phyloP scores from a whole-genome alignment of 2,888 invertebrate species.

The Cenopis cana region DNA sequence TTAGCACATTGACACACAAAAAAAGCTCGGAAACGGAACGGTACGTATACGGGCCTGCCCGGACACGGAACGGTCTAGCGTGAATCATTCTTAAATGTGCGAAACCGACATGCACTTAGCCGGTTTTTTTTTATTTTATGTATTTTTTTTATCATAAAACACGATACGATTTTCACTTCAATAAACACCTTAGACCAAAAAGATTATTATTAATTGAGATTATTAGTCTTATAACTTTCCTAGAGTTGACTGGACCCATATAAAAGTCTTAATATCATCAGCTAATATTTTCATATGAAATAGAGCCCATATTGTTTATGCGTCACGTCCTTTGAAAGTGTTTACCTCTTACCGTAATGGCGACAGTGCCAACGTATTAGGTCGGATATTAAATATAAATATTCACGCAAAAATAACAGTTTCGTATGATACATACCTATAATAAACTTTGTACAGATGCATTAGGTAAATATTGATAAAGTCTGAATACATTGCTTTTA shows the following conservation, averaged over 20 bases:
- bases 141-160: too few species aligned
- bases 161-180: too few species aligned
- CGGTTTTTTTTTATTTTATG: too few species aligned
- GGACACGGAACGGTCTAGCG: too few species aligned
- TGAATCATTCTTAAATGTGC: too few species aligned
- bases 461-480: neutral
- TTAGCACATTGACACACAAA: too few species aligned
- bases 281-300: neutral
- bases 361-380: conserved; percentile 20
- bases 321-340: conserved; percentile 10
- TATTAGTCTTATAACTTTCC: neutral
- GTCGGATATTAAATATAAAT: conserved; percentile 31
- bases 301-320: neutral
- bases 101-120: too few species aligned
- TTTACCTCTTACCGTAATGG: conserved; percentile 26
- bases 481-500: too few species aligned
- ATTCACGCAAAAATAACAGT: neutral
- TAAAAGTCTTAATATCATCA: neutral
- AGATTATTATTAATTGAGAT: neutral
- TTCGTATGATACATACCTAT: neutral
- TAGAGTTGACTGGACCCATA: neutral
- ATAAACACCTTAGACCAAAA: too few species aligned
- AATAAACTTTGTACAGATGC: neutral
- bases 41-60: too few species aligned
- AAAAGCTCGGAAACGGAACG: too few species aligned